Evolutionary conservation across 2,888 invertebrate species (phyloP).

Genomic region (Cryptus viduatorius): DNA sequence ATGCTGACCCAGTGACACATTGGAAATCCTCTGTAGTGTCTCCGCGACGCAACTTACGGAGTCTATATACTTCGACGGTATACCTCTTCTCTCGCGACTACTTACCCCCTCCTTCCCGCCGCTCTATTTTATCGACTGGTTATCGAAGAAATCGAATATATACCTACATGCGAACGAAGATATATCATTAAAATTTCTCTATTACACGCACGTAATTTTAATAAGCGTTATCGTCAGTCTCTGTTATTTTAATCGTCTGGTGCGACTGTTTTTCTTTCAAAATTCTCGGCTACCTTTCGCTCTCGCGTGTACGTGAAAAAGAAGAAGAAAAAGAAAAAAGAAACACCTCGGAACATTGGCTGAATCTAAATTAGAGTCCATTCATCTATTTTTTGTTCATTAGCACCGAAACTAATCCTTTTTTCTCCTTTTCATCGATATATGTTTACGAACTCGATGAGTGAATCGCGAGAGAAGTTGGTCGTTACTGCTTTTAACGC

Average conservation of each 20-base stretch:
- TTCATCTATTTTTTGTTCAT: slow-evolving; percentile 8
- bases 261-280: slow-evolving; percentile 3
- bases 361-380: slow-evolving; percentile 16
- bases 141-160: background rate
- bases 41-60: background rate
- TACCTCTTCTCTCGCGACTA: background rate
- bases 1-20: slow-evolving; percentile 62
- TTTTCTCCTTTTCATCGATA: background rate
- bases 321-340: slow-evolving; percentile 21
- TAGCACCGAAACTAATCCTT: background rate
- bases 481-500: background rate
- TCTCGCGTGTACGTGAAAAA: background rate
- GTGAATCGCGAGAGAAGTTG: slow-evolving; percentile 8
- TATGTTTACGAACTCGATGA: background rate
- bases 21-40: slow-evolving; percentile 37
- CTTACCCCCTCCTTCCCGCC: background rate
- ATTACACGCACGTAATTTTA: slow-evolving; percentile 29
- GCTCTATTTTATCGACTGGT: background rate
- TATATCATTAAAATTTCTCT: slow-evolving; percentile 47
- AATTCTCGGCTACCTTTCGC: slow-evolving; percentile 4
- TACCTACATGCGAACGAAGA: background rate
- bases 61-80: background rate
- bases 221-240: slow-evolving; percentile 13
- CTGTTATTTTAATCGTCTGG: background rate
- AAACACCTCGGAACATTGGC: background rate